phyloP scores from a whole-genome alignment of 1,140 invertebrate species.

The Sycobia sp. region DNA sequence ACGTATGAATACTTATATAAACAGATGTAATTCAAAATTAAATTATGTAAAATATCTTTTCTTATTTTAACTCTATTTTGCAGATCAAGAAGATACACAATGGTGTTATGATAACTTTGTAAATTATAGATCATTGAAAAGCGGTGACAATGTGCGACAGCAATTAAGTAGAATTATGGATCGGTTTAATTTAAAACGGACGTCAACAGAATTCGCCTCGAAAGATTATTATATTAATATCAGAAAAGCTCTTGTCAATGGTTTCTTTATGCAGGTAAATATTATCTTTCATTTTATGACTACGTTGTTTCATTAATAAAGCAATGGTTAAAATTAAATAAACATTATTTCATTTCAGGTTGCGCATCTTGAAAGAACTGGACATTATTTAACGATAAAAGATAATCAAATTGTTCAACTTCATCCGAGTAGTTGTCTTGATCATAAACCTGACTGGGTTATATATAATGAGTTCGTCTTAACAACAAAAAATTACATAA shows the following conservation, averaged over 20 bases:
- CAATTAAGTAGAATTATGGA: constrained; percentile 88
- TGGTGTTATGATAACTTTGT: constrained; percentile 99
- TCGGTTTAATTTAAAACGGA: constrained; percentile 89
- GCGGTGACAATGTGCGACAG: constrained; percentile 83
- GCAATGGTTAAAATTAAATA: neutral
- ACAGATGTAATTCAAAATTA: neutral
- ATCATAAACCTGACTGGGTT: constrained; percentile 99
- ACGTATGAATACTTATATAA: too few species aligned
- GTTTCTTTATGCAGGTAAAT: constrained; percentile 99
- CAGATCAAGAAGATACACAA: constrained; percentile 87
- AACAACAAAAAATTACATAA: constrained; percentile 99
- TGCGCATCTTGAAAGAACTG: constrained; percentile 92
- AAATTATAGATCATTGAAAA: constrained; percentile 97
- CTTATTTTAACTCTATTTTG: constrained; percentile 1
- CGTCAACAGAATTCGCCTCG: constrained; percentile 97
- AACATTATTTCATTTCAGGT: constrained; percentile 65
- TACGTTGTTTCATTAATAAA: too few species aligned
- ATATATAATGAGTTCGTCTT: constrained; percentile 99
- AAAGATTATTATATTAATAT: constrained; percentile 99
- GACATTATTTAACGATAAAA: constrained; percentile 98
- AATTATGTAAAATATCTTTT: constrained; percentile 3
- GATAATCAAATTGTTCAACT: constrained; percentile 99
- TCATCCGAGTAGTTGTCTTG: constrained; percentile 97
- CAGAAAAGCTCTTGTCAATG: constrained; percentile 94
- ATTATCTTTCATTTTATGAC: constrained; percentile 18